A percentile compares a stretch with the other conserved stretches of the same genome.
These are phyloP conservation scores for Epicampocera succincta DNA, from an alignment of 2,888 invertebrate genomes.

Conservation along the genomic window DNA sequence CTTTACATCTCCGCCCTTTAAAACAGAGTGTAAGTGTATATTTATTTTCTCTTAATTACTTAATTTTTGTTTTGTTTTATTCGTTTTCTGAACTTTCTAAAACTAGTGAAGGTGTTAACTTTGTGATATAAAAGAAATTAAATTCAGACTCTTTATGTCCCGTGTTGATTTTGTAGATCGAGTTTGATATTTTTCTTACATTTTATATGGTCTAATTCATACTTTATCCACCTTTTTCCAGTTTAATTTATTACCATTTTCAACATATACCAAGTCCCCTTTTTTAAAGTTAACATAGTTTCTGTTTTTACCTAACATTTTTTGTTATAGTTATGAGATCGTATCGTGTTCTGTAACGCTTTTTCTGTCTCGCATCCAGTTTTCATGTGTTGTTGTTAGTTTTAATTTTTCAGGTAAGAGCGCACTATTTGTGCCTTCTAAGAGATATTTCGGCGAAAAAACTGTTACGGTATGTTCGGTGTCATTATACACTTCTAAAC, in stretches of 20 bases:
- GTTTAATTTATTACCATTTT: slow-evolving; percentile 52
- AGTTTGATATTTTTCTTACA: slow-evolving; percentile 45
- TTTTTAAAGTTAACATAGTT: slow-evolving; percentile 37
- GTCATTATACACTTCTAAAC: slow-evolving; percentile 56
- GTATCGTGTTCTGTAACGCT: slow-evolving; percentile 53
- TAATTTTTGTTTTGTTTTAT: too few species aligned
- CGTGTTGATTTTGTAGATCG: slow-evolving; percentile 50
- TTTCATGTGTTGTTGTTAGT: slow-evolving; percentile 37
- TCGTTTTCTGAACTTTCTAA: too few species aligned
- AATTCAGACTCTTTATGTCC: slow-evolving; percentile 35
- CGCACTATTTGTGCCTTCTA: slow-evolving; percentile 53
- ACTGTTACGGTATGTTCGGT: slow-evolving; percentile 64
- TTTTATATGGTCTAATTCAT: slow-evolving; percentile 23
- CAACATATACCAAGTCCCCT: slow-evolving; percentile 59
- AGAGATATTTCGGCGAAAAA: slow-evolving; percentile 59
- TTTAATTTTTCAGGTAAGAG: slow-evolving; percentile 58
- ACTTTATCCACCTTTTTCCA: neutral
- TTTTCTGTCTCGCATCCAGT: slow-evolving; percentile 41
- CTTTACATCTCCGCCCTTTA: too few species aligned
- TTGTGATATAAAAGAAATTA: slow-evolving; percentile 37
- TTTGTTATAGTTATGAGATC: slow-evolving; percentile 58
- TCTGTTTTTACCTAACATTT: slow-evolving; percentile 40
- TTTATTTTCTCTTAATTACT: too few species aligned
- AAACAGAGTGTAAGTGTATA: too few species aligned
- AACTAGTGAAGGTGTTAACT: slow-evolving; percentile 2